A percentile compares a stretch with the other conserved stretches of the same genome.
These are phyloP conservation scores for Euplagia quadripunctaria DNA, from an alignment of 2,888 invertebrate genomes.

Conservation along the genomic window DNA sequence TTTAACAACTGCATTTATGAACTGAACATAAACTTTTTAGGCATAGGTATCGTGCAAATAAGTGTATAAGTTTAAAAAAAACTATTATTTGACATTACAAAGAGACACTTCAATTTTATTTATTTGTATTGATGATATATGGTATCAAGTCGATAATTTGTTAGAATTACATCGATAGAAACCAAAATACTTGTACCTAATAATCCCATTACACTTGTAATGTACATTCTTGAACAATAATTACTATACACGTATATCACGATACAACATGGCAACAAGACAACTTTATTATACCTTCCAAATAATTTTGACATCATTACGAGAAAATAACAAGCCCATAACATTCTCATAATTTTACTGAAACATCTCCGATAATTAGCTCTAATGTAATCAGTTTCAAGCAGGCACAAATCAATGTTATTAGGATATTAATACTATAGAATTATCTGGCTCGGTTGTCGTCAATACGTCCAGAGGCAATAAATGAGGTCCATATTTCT, in stretches of 20 bases:
- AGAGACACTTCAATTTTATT: no score
- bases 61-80: no score
- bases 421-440: constrained; percentile 51
- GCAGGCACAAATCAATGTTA: constrained; percentile 42
- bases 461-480: constrained; percentile 66
- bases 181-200: neutral
- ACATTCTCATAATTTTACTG: constrained; percentile 22
- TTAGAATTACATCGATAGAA: neutral
- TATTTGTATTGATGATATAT: no score
- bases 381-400: constrained; percentile 32
- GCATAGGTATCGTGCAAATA: no score
- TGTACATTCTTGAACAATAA: neutral
- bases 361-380: constrained; percentile 31
- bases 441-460: constrained; percentile 55
- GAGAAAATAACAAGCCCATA: constrained; percentile 19
- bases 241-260: neutral
- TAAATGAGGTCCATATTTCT: constrained; percentile 78
- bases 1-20: no score
- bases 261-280: neutral
- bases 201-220: neutral
- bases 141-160: no score
- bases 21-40: no score
- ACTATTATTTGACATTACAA: no score
- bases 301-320: constrained; percentile 9
- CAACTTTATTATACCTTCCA: neutral